These are phyloP conservation scores for Clytia hemisphaerica DNA, from an alignment of 30 jellyfish, hydroid and myxozoan genomes.

Conservation along the genomic window DNA sequence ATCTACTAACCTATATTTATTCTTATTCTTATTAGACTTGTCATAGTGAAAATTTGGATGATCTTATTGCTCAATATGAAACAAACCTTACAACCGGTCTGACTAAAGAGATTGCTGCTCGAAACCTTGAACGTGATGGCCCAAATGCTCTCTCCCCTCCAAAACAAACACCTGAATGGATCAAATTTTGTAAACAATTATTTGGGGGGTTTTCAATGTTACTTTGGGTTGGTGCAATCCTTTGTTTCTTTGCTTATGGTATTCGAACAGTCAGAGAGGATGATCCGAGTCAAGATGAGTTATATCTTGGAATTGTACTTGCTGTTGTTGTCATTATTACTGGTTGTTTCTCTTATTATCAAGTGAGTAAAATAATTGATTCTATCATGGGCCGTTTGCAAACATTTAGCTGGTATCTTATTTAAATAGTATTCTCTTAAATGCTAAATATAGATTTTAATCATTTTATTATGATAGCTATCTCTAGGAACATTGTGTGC, in stretches of 20 bases:
- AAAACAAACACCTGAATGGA: conserved; percentile 86
- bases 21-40: background rate
- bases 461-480: too few species aligned
- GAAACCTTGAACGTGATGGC: conserved; percentile 82
- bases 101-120: conserved; percentile 69
- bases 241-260: conserved; percentile 93
- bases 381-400: too few species aligned
- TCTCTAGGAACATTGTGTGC: too few species aligned
- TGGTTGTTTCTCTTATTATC: conserved; percentile 94
- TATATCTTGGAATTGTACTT: conserved; percentile 92
- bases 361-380: too few species aligned
- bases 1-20: background rate
- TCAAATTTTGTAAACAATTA: conserved; percentile 72
- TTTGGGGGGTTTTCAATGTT: conserved; percentile 95
- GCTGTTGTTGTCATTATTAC: conserved; percentile 97
- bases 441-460: too few species aligned
- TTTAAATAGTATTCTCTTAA: too few species aligned
- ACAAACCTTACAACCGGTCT: conserved; percentile 61
- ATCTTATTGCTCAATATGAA: conserved; percentile 41
- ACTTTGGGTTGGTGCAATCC: conserved; percentile 89
- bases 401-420: too few species aligned
- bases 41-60: conserved; percentile 38
- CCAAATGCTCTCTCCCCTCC: conserved; percentile 99
- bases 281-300: conserved; percentile 78
- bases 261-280: conserved; percentile 58